Evolutionary conservation across 2,888 invertebrate species (phyloP), one percentile per base, ranked within the genome.

Genomic region (Ecdyonurus torrentis): DNA sequence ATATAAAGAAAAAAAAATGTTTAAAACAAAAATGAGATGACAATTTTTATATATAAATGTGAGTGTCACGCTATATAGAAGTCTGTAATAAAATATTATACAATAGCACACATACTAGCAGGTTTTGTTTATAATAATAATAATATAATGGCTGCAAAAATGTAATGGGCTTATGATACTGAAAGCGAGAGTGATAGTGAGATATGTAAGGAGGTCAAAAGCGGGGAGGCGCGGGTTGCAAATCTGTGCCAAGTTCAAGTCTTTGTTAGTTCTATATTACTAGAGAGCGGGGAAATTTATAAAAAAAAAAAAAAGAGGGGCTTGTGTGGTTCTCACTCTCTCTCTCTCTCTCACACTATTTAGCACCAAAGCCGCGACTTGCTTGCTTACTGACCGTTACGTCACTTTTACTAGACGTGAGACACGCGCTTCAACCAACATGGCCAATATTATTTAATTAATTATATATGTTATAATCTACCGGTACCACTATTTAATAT

Each of bases 171-270:
- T n/a, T n/a, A n/a, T n/a, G n/a, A 7, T 50, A 50, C 18, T 50
- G 55, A 55, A 55, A 55, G 55, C 19, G 55, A 55, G 55, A 55
- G 59, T 15, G 20, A n/a, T 7, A n/a, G 18, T 59, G 59, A n/a
- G n/a, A 25, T 25, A 59, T 59, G 59, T 25, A 59, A 59, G 59
- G 18, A 24, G 59, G 59, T 25, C 59, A 25, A 5, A 7, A 22
- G 18, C 18, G 59, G 59, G 59, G 59, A 24, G 58, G 58, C 10
- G 58, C 10, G 10, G 10, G 19, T 55, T 22, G 55, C 55, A 22
- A 55, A 55, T 55, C 20, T 5, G 55, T 55, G 55, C 55, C 55
- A 55, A 55, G 55, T 55, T 55, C 55, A 55, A 20, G 55, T 55
- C 55, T 55, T 7, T 18, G 18, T 18, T 7, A 7, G 50, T 7